Evolutionary conservation across 2,113 vertebrate genomes (phyloP), one percentile per base, ranked within the genome.

Genomic region (Gopherus flavomarginatus): DNA sequence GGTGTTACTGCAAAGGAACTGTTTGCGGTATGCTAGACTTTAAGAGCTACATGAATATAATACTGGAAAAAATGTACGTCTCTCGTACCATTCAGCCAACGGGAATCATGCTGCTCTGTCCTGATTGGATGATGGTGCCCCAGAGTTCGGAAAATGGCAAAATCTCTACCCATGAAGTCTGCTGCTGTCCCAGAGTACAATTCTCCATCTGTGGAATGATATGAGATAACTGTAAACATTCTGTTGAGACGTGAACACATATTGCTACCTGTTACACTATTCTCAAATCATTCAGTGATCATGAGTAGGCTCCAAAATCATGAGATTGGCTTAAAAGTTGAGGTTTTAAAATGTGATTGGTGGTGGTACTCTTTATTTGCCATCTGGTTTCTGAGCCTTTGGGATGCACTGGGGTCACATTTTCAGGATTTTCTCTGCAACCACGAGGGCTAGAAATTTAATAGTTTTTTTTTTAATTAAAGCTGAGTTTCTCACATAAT

Each of bases 91-190:
- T 99, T 99, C 53, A 99, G 98, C 99, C 99, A 99, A 44, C 99
- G 98, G 78, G 99, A 99, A 93, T 99, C 99, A 8, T 99, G 99
- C 96, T 99, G 99, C 97, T 99, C 99, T 0, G 99, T 99, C 96
- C 99, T 98, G 98, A 99, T 99, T 91, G 99, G 99, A 93, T 99
- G 99, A 96, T 99, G 99, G 90, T 98, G 98, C 75, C 99, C 99
- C 72, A 99, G 98, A 56, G 99, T 99, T 88, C 99, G 99, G 98
- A 99, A 99, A 97, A 99, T 99, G 88, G 99, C 99, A 97, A 99
- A 99, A 95, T 99, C 99, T 95, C 99, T 98, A 88, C 99, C 99
- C 99, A 99, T 99, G 97, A 99, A 99, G 97, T 99, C 99, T 77
- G 99, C 99, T 7, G 99, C 99, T 12, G 99, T 99, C 88, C 99